Evolutionary conservation across 2,113 vertebrate species (phyloP), one percentile per base, ranked within the genome.

Genomic region (Cryptotis parvus): DNA sequence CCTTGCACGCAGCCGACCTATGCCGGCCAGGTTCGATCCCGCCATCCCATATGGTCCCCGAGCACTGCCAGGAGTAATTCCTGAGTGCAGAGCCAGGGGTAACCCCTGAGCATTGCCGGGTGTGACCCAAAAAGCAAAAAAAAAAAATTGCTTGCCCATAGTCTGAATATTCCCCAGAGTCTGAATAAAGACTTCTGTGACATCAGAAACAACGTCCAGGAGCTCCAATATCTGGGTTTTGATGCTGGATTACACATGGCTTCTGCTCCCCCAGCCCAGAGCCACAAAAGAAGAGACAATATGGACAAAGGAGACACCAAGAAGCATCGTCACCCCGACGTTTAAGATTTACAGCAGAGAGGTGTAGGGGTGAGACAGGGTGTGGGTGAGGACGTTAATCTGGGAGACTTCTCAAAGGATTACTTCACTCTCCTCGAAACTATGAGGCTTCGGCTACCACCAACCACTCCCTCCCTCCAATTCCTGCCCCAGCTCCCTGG

Each of bases 341-440:
- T 27, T 73, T 8, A 35, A 15, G 31, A 49, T 9, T 27, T 33
- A 11, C 0, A 0, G 52, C 68, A 20, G 49, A 90, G 6, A 37
- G 66, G 2, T 2, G 15, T 3, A 9, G 20, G 20, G 75, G 63
- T 27, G 68, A 66, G 87, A 76, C 80, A 37, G 39, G 24, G 9
- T 6, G 11, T 8, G 87, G 85, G 37, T 80, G 74, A 61, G 58
- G 74, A 12, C 0, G 27, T 85, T 84, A 55, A 69, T 79, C 72
- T 33, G 10, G 70, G 74, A 89, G 33, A 35, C 35, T 69, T 72
- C 72, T 37, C 63, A 31, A 9, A 16, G 22, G 63, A 75, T 89
- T 18, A 80, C 91, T 84, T 94, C 90, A 92, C 37, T 22, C 63
- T 87, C 45, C 83, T 79, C 26, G 10, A 94, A 92, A 94, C 76